Base-by-base conservation (phyloP, 2,113 vertebrate genomes). In the Recurvirostra avosetta region DNA sequence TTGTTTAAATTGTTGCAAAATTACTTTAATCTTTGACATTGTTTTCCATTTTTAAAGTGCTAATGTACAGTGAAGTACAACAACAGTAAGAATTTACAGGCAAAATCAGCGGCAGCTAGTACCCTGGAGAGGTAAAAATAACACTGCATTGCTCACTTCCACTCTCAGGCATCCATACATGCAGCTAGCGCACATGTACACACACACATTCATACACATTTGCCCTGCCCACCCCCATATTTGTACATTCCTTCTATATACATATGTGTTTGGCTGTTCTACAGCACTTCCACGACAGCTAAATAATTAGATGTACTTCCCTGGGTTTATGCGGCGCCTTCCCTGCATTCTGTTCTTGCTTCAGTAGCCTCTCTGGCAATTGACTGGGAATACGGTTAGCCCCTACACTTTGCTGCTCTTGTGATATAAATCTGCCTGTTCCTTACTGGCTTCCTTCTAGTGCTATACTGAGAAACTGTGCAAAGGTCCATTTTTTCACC, bases 1-100 rank as follows among this genome's bases (percentile, higher is more conserved):
- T 58, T 12, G n/a, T 93, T 95, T 47, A 80, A 66, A 34, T 90
- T 85, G 88, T 95, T 95, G 92, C 21, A 32, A 97, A 98, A 97
- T 85, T 9, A 96, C 75, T 96, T 98, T 98, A 98, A 98, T 98
- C 47, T 92, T 90, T 68, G 75, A 93, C 88, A 78, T 86, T 50
- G 20, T 76, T 95, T 95, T 96, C 62, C 76, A 81, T 76, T 86
- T 86, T 74, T 96, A 88, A 97, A 96, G 98, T 97, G 97, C 96
- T 22, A 95, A 83, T 58, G 50, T 96, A 96, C 92, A 84, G 91
- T 70, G 70, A 95, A n/a, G 88, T 94, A 88, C 53, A 36, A 71
- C 90, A 93, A 94, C 86, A 83, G 26, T 49, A 17, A 4, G 67
- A 81, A 56, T 85, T 78, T 27, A 50, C 49, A 92, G 91, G 77